phyloP scores from a whole-genome alignment of 30 jellyfish, hydroid and myxozoan genomes.

The Cassiopea xamachana region DNA sequence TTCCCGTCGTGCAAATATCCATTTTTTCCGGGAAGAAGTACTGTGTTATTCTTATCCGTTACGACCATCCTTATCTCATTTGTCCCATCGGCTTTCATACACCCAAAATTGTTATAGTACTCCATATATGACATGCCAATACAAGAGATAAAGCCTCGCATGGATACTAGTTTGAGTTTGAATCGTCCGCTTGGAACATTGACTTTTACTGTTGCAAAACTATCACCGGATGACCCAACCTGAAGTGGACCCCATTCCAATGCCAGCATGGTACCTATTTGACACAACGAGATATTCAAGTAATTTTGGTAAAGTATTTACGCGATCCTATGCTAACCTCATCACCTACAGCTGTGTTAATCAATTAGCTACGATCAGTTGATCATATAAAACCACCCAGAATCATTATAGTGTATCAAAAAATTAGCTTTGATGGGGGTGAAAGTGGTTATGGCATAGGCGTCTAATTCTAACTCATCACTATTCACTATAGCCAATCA shows the following conservation, averaged over 20 bases:
- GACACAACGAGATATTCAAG: not conserved
- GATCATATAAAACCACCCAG: no score
- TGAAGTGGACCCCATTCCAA: not conserved
- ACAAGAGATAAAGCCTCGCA: conserved; percentile 42
- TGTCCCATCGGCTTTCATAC: conserved; percentile 8
- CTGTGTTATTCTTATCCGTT: conserved; percentile 40
- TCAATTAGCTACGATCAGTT: no score
- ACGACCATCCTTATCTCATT: conserved; percentile 36
- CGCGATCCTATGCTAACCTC: no score
- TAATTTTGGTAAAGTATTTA: no score
- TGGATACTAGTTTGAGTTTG: conserved; percentile 43
- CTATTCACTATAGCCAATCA: not conserved
- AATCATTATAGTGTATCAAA: no score
- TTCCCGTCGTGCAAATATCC: conserved; percentile 65
- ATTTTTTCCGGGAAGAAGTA: conserved; percentile 49
- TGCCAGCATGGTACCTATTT: conserved; percentile 43
- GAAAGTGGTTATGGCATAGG: no score
- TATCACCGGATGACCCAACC: conserved; percentile 37
- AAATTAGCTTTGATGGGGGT: no score
- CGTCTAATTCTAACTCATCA: not conserved
- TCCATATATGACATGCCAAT: not conserved
- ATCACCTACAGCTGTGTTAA: no score
- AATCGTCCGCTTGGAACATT: conserved; percentile 40
- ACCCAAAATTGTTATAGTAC: conserved; percentile 22
- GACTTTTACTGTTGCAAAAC: conserved; percentile 40